Percentiles rank a stretch among this genome's conserved stretches.
These are phyloP conservation scores for Grammatotria lemairii DNA, from an alignment of 2,113 vertebrate genomes.

Conservation along the genomic window DNA sequence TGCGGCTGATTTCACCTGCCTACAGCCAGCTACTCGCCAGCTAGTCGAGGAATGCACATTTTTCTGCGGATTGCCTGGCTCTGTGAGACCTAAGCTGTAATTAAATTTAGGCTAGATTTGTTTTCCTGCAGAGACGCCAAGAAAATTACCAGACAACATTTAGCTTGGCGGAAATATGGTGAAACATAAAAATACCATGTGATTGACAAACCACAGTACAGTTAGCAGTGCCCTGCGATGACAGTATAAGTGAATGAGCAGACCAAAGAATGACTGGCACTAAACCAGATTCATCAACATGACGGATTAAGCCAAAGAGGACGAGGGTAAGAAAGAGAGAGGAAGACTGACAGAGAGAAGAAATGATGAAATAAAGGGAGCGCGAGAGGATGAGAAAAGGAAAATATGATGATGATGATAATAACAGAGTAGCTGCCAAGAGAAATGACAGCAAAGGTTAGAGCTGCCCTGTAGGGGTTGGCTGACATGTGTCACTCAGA, in stretches of 20 bases:
- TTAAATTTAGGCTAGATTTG: neutral
- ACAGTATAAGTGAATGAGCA: neutral
- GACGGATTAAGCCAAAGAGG: neutral
- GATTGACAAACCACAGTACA: neutral
- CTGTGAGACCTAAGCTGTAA: neutral
- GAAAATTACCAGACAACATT: neutral
- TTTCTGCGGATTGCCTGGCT: neutral
- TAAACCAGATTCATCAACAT: neutral
- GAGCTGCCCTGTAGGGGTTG: constrained; percentile 18
- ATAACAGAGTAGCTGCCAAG: constrained; percentile 17
- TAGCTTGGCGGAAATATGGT: neutral
- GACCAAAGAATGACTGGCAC: neutral
- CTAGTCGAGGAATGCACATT: neutral
- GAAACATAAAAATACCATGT: neutral
- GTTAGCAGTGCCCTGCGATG: neutral
- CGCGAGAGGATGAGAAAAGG: neutral
- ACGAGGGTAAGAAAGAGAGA: neutral
- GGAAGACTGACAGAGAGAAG: neutral
- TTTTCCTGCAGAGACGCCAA: neutral
- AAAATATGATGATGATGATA: neutral
- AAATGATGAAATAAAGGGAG: neutral
- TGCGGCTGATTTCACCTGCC: neutral
- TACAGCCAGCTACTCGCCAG: neutral
- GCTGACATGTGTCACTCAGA: constrained; percentile 41
- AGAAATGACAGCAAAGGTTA: constrained; percentile 58